Conservation (phyloP, 2,888 invertebrate species). For the Philereme vetulata region DNA sequence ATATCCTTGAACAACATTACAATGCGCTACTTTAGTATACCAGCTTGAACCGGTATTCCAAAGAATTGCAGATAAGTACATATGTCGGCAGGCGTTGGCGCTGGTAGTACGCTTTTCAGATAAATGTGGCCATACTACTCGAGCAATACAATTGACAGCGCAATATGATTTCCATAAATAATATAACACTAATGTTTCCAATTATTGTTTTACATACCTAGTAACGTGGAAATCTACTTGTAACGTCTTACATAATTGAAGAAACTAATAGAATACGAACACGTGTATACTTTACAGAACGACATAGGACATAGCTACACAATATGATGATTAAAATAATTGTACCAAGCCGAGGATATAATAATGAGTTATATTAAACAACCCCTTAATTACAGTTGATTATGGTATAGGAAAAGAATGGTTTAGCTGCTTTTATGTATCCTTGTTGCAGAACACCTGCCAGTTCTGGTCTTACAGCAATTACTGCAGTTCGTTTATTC, state of each 20-base stretch:
- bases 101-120: not conserved
- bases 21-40: too few relatives aligned
- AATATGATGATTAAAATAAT: not conserved
- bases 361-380: not conserved
- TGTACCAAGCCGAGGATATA: not conserved
- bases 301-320: not conserved
- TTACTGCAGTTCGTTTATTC: too few relatives aligned
- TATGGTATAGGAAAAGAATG: too few relatives aligned
- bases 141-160: slow-evolving; percentile 45
- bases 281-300: not conserved
- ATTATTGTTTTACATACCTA: slow-evolving; percentile 33
- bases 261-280: slow-evolving; percentile 7
- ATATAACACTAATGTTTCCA: slow-evolving; percentile 28
- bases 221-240: slow-evolving; percentile 29
- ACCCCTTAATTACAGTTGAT: too few relatives aligned
- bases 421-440: too few relatives aligned
- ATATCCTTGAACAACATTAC: too few relatives aligned
- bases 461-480: too few relatives aligned
- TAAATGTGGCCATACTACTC: slow-evolving; percentile 21
- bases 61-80: not conserved
- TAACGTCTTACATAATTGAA: slow-evolving; percentile 3
- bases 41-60: too few relatives aligned
- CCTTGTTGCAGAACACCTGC: too few relatives aligned
- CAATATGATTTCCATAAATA: slow-evolving; percentile 42
- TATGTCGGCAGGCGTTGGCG: not conserved